Evolutionary conservation across 2,797 vertebrate genomes (phyloP), one percentile per base, ranked within the genome.

Genomic region (Anisognathus igniventris): DNA sequence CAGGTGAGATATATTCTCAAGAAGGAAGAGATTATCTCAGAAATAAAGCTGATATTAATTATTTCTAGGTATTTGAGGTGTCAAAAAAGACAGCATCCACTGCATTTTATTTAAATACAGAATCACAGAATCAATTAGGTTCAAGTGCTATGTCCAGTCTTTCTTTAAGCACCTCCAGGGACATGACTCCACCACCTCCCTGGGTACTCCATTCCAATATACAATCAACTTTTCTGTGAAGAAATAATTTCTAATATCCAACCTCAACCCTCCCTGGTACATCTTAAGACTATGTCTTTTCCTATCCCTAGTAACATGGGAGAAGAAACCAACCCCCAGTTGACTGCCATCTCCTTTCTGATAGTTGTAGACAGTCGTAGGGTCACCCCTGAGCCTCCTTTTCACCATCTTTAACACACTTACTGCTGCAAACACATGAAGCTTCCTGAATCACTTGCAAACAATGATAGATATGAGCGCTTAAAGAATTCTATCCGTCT

Each of bases 161-260:
- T 51, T 72, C 20, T 19, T 53, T 39, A 39, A 70, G 37, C 17
- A 57, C 5, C 4, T 62, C 24, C 28, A 22, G 16, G 14, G 13
- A 68, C 6, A 10, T 18, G 24, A 50, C 7, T 44, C 27, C 11
- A 44, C 2, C n/a, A 37, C 17, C 19, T 44, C 2, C 13, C 14
- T 0, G 0, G 1, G 5, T 24, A n/a, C 12, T 17, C 16, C 7
- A 15, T 22, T 82, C 7, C 7, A 62, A 25, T 19, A 44, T n/a
- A 23, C 17, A 67, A 54, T 37, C 31, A 54, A 16, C 4, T 74
- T 81, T 75, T 10, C 23, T 48, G 35, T 18, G 37, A 68, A 62
- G 11, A 50, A 75, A 74, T 48, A 13, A 28, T 47, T 48, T n/a
- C 16, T 28, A 14, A 24, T 28, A 28, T 42, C 27, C 28, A 68